Conservation (phyloP, 1,140 invertebrate genomes). For the Schlechtendalia chinensis region DNA sequence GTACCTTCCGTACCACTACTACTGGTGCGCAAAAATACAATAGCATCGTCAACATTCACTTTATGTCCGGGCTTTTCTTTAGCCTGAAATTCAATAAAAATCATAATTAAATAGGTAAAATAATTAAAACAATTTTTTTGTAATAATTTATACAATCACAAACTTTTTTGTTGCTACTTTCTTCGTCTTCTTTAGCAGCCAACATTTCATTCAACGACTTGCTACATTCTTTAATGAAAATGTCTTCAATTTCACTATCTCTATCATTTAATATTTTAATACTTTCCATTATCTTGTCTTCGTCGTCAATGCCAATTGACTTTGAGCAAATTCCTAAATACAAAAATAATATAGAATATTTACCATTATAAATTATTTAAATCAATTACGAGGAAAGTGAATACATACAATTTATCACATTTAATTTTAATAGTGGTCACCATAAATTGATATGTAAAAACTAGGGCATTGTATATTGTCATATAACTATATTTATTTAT, state of each 20-base stretch:
- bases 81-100: conserved; percentile 57
- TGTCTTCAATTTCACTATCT: conserved; percentile 67
- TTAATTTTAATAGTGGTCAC: no score
- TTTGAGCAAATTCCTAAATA: conserved; percentile 65
- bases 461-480: no score
- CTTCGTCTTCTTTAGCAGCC: conserved; percentile 75
- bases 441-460: no score
- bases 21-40: conserved; percentile 73
- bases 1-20: conserved; percentile 64
- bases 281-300: conserved; percentile 86
- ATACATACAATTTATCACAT: no score
- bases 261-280: conserved; percentile 75
- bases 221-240: conserved; percentile 78
- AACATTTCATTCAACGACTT: conserved; percentile 83
- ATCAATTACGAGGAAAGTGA: no score
- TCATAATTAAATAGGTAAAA: neutral
- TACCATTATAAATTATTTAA: no score
- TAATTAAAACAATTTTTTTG: no score
- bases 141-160: conserved; percentile 36
- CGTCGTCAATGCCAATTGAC: conserved; percentile 92
- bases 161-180: conserved; percentile 62
- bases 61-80: conserved; percentile 70
- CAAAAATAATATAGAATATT: neutral
- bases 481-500: no score
- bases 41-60: conserved; percentile 84